phyloP scores from a whole-genome alignment of 2,113 vertebrate species.

The Phyllostomus hastatus region DNA sequence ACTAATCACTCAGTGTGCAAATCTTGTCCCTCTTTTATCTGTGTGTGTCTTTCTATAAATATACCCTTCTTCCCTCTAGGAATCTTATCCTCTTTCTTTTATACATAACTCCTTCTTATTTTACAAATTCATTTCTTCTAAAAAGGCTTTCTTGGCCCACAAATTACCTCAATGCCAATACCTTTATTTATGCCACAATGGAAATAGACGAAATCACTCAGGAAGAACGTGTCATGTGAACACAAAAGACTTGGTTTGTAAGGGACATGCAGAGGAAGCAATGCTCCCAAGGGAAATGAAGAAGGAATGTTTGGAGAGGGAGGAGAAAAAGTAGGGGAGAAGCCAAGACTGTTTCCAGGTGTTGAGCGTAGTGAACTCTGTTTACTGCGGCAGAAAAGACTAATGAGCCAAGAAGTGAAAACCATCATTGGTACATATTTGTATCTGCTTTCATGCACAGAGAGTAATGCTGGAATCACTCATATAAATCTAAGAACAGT shows the following conservation, averaged over 20 bases:
- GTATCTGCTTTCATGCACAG: no score
- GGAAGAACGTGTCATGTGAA: background rate
- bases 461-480: background rate
- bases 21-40: background rate
- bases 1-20: background rate
- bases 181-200: background rate
- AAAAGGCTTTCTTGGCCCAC: background rate
- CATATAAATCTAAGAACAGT: background rate
- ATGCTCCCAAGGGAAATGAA: background rate
- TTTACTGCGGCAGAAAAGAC: background rate
- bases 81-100: background rate
- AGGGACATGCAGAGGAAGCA: background rate
- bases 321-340: background rate
- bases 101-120: background rate
- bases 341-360: background rate
- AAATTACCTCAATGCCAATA: background rate
- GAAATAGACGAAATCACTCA: background rate
- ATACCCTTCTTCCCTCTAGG: background rate
- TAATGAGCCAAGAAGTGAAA: background rate
- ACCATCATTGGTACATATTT: background rate
- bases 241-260: background rate
- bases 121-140: background rate
- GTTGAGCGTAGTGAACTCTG: no score
- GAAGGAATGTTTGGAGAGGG: background rate
- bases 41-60: background rate